phyloP scores from a whole-genome alignment of 2,113 vertebrate genomes.

The Cephalopterus ornatus region DNA sequence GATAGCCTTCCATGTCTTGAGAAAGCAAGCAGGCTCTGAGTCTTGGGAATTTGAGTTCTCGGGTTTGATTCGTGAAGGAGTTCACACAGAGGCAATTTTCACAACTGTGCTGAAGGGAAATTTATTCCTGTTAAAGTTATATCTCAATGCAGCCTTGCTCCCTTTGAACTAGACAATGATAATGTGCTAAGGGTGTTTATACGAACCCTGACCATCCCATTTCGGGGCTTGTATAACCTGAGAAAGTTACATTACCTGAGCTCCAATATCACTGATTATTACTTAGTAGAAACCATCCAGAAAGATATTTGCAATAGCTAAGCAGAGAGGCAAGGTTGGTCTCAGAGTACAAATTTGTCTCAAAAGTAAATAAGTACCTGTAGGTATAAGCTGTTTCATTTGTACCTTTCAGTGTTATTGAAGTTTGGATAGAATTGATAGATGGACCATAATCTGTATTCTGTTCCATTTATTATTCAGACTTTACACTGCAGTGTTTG shows the following conservation, averaged over 20 bases:
- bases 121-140: neutral
- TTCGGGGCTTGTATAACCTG: neutral
- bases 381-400: neutral
- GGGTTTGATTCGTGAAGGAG: neutral
- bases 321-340: neutral
- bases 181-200: neutral
- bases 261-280: neutral
- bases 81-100: neutral
- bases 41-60: neutral
- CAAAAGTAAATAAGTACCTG: neutral
- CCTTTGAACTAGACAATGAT: neutral
- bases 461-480: neutral
- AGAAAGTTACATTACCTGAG: neutral
- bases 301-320: neutral
- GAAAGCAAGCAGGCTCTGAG: neutral
- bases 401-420: neutral
- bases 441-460: neutral
- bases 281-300: neutral
- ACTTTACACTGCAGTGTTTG: neutral
- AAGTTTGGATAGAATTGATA: neutral
- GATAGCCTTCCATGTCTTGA: neutral
- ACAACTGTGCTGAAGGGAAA: neutral
- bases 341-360: neutral
- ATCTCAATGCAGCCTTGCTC: neutral
- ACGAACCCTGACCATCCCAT: neutral